These are phyloP conservation scores for Nysson spinosus DNA, from an alignment of 2,888 invertebrate species.

Conservation along the genomic window DNA sequence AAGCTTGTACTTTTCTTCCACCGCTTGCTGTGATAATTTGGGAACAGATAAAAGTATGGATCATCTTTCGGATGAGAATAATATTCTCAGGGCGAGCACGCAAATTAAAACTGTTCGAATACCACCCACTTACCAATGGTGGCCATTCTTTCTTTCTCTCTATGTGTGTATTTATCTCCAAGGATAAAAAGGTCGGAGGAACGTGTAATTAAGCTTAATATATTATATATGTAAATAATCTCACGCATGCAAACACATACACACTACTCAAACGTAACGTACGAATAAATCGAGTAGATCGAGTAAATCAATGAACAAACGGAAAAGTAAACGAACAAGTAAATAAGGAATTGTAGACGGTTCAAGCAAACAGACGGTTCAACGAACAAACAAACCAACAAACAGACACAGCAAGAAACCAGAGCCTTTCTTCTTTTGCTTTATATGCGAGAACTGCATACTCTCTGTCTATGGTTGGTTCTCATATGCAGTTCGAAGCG, in stretches of 20 bases:
- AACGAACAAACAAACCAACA: neutral
- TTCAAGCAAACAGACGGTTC: neutral
- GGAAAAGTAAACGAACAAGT: neutral
- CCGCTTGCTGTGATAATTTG: slow-evolving; percentile 88
- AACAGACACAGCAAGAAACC: slow-evolving; percentile 2
- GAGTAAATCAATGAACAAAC: no score
- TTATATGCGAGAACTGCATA: no score
- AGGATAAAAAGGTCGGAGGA: slow-evolving; percentile 39
- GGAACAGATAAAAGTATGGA: no score
- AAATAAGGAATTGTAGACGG: neutral
- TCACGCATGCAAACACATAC: slow-evolving; percentile 77
- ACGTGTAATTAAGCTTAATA: slow-evolving; percentile 69
- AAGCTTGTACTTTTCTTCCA: slow-evolving; percentile 94
- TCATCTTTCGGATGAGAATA: no score
- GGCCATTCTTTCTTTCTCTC: no score
- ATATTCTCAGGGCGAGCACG: no score
- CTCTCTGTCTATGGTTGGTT: no score
- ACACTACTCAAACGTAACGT: slow-evolving; percentile 55
- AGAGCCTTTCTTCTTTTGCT: no score
- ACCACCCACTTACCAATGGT: slow-evolving; percentile 72
- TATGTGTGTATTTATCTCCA: no score
- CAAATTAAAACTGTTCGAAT: slow-evolving; percentile 18
- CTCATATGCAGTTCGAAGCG: no score
- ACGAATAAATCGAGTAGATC: no score
- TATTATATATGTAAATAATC: no score